Percentiles rank a stretch among this genome's conserved stretches.
phyloP scores from a whole-genome alignment of 2,113 vertebrate species.

The Gorsachius goisagi region DNA sequence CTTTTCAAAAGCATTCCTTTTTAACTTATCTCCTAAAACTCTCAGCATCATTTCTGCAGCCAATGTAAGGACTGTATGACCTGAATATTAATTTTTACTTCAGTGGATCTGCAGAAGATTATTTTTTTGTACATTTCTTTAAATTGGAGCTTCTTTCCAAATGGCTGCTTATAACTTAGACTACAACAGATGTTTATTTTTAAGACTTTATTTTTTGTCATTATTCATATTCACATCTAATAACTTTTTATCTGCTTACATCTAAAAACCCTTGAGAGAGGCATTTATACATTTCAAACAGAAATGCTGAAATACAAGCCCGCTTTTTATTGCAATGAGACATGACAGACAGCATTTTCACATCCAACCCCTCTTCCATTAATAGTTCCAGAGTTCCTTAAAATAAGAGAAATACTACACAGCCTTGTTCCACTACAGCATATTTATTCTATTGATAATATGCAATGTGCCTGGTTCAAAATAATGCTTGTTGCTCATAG shows the following conservation, averaged over 20 bases:
- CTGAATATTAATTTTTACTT: neutral
- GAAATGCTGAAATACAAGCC: neutral
- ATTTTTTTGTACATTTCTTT: neutral
- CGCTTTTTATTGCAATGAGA: neutral
- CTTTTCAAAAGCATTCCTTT: neutral
- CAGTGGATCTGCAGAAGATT: neutral
- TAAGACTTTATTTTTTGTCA: neutral
- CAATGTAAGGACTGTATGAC: neutral
- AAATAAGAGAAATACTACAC: neutral
- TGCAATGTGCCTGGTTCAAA: neutral
- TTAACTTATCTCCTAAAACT: neutral
- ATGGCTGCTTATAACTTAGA: neutral
- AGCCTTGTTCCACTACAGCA: neutral
- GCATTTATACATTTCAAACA: neutral
- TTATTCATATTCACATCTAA: neutral
- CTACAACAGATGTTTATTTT: neutral
- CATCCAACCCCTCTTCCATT: neutral
- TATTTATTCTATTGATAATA: neutral
- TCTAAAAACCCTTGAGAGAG: neutral
- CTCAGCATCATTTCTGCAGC: neutral
- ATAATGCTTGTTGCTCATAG: neutral
- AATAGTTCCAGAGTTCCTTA: neutral
- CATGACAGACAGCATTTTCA: neutral
- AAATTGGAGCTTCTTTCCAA: neutral
- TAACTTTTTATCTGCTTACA: neutral